Conservation (phyloP, 2,113 vertebrate species). For the Pelobates fuscus region DNA sequence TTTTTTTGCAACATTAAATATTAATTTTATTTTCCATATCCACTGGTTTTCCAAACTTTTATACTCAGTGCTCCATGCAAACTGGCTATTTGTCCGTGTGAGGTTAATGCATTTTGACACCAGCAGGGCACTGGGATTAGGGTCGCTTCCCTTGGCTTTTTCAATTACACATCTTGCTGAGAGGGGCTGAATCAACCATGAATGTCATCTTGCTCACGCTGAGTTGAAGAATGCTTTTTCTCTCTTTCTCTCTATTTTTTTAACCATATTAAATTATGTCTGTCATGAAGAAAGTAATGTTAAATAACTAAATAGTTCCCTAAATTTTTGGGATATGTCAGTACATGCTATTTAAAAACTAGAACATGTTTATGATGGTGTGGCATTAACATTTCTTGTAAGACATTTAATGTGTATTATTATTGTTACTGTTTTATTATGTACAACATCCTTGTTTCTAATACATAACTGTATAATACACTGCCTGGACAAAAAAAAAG, state of each 20-base stretch:
- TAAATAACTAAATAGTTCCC: constrained; percentile 56
- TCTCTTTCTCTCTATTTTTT: constrained; percentile 53
- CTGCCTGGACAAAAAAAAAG: no score
- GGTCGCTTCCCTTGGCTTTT: constrained; percentile 69
- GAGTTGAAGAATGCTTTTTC: constrained; percentile 54
- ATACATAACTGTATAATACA: no score
- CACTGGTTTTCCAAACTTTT: background rate
- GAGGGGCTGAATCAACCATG: constrained; percentile 70
- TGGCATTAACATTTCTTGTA: no score
- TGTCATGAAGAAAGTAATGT: constrained; percentile 65
- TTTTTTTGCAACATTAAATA: background rate
- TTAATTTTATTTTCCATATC: background rate
- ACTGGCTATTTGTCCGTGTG: constrained; percentile 64
- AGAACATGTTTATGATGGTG: no score
- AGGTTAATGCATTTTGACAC: constrained; percentile 68
- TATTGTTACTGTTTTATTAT: no score
- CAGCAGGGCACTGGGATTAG: constrained; percentile 62
- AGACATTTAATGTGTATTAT: no score
- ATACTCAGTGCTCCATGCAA: background rate
- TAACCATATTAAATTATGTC: constrained; percentile 72
- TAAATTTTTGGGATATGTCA: background rate
- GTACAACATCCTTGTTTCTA: no score
- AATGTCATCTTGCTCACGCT: constrained; percentile 67
- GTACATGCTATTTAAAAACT: no score
- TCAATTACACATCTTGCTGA: constrained; percentile 68